Evolutionary conservation across 1,140 invertebrate genomes (phyloP).

Genomic region (honey bee (Apis mellifera)): DNA sequence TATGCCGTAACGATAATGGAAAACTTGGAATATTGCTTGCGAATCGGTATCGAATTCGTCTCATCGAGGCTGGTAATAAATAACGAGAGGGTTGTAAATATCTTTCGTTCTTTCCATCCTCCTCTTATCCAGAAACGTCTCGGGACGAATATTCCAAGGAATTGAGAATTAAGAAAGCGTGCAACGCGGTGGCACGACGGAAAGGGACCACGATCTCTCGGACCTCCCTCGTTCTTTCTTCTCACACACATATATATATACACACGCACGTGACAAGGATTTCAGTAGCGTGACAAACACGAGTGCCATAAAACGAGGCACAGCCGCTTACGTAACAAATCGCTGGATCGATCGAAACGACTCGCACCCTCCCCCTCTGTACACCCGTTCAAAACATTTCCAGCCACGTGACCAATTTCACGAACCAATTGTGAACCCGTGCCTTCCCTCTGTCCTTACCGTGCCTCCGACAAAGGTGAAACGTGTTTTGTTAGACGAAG

Average conservation of each 20-base stretch:
- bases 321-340: slow-evolving; percentile 62
- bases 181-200: background rate
- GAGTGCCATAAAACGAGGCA: slow-evolving; percentile 31
- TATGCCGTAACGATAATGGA: background rate
- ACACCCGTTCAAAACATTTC: slow-evolving; percentile 62
- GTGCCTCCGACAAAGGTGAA: slow-evolving; percentile 42
- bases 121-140: background rate
- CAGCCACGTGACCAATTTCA: slow-evolving; percentile 73
- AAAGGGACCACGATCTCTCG: background rate
- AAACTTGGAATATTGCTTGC: slow-evolving; percentile 37
- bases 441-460: slow-evolving; percentile 34
- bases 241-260: slow-evolving; percentile 10
- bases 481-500: slow-evolving; percentile 58
- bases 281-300: slow-evolving; percentile 50
- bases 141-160: too few species aligned
- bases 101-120: background rate
- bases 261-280: slow-evolving; percentile 53
- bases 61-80: background rate
- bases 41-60: slow-evolving; percentile 19
- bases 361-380: background rate
- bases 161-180: background rate
- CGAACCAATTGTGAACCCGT: slow-evolving; percentile 58
- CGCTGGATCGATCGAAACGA: slow-evolving; percentile 43
- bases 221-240: slow-evolving; percentile 9
- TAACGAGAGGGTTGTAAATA: background rate